phyloP scores from a whole-genome alignment of 2,797 vertebrate species.

The Neosilurus hyrtlii region DNA sequence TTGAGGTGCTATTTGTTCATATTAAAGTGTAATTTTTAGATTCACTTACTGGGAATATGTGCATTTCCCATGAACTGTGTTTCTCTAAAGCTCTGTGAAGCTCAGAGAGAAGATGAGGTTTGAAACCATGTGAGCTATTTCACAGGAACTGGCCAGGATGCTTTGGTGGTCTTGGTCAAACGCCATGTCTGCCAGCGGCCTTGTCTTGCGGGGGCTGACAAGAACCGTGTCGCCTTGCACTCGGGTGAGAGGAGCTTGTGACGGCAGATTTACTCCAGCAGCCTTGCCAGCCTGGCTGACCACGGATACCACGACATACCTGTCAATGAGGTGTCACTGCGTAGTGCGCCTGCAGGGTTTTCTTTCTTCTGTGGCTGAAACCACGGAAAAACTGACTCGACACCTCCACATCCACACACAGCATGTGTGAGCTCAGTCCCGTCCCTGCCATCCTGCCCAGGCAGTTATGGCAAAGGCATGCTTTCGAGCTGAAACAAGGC shows the following conservation, averaged over 20 bases:
- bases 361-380: conserved; percentile 52
- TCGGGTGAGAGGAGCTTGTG: conserved; percentile 52
- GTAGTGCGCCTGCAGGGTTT: conserved; percentile 36
- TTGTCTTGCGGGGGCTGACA: conserved; percentile 49
- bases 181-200: conserved; percentile 51
- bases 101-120: conserved; percentile 44
- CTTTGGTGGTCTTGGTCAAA: conserved; percentile 56
- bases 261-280: conserved; percentile 54
- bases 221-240: conserved; percentile 54
- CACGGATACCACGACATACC: conserved; percentile 48
- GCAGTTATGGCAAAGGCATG: conserved; percentile 56
- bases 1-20: conserved; percentile 22
- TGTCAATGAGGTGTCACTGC: conserved; percentile 57
- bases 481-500: conserved; percentile 59
- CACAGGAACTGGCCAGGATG: conserved; percentile 54
- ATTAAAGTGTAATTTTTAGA: conserved; percentile 17
- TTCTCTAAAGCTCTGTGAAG: conserved; percentile 19
- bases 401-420: conserved; percentile 52
- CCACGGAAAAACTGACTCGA: conserved; percentile 59
- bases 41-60: conserved; percentile 12
- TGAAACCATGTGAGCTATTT: conserved; percentile 54
- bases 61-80: conserved; percentile 24
- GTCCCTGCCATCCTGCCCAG: conserved; percentile 41
- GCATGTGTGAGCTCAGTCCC: conserved; percentile 37
- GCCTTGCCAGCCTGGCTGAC: conserved; percentile 43